Base-by-base conservation (phyloP, 2,797 vertebrate species). In the Mus spretus region DNA sequence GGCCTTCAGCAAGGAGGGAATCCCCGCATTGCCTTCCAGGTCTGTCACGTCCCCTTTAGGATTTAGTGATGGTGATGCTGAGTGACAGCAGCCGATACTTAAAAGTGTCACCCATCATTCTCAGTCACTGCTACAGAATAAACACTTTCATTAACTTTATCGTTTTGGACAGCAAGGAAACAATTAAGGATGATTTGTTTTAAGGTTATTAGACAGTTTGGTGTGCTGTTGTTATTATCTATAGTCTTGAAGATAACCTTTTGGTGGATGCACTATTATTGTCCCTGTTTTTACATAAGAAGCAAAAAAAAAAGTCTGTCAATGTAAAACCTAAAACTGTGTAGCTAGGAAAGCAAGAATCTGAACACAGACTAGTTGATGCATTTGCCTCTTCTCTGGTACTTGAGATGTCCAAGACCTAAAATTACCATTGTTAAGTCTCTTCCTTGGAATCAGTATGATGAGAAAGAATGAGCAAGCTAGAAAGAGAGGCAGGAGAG, bases 151-250 rank as follows among this genome's bases (percentile, higher is more conserved):
- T 55, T 93, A 26, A 87, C 84, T 88, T 93, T 63, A 89, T 61
- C 55, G 55, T 87, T 80, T 70, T 59, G 82, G 15, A 47, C 65
- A 95, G 31, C 53, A 91, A 81, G 79, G 91, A 50, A 44, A 9
- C 13, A 0, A 65, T 31, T 88, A 96, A 80, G 12, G 53, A 0
- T 82, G 17, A 57, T 75, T 77, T 53, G 74, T 67, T 78, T 85
- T 65, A 92, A 44, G 15, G 24, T 50, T 65, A 37, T 44, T 53
- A 57, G 44, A 34, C 34, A 74, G 47, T 91, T 37, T 81, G 59
- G 61, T 72, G 10, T 8, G 75, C 19, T 34, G 26, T 55, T 93
- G n/a, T 74, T 81, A 26, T 19, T 77, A 59, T 93, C 44, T 72
- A 59, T 59, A 22, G 55, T 90, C 72, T 59, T 96, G 53, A 92